A percentile compares a stretch with the other conserved stretches of the same genome.
Evolutionary conservation across 2,797 vertebrate genomes (phyloP).

Genomic region (Otolemur crassicaudatus): DNA sequence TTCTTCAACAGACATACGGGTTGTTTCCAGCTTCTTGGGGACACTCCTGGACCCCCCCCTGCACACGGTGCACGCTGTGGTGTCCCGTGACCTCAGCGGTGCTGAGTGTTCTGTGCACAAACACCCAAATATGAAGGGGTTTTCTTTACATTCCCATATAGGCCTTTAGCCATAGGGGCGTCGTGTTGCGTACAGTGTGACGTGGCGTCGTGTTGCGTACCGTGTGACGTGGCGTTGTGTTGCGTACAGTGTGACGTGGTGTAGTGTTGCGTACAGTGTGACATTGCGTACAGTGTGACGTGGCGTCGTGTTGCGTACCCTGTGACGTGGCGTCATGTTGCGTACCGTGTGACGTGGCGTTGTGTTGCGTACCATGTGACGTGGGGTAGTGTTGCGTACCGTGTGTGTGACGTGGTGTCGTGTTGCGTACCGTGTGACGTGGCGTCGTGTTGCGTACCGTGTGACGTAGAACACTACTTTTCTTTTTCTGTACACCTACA

Average conservation of each 20-base stretch:
- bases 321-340: no score
- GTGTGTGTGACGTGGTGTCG: neutral
- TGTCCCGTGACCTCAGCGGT: rapidly evolving
- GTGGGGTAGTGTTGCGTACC: neutral
- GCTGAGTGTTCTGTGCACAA: neutral
- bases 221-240: no score
- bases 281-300: neutral
- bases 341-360: no score
- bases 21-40: neutral
- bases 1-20: neutral
- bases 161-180: neutral
- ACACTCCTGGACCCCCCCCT: neutral
- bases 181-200: neutral
- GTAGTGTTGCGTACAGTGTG: neutral
- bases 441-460: neutral
- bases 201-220: no score
- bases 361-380: neutral
- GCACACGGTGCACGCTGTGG: no score
- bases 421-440: neutral
- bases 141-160: neutral
- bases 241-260: no score
- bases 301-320: no score
- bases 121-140: rapidly evolving
- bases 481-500: neutral
- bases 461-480: neutral